Conservation (phyloP, 2,113 vertebrate species). For the Callocephalon fimbriatum region DNA sequence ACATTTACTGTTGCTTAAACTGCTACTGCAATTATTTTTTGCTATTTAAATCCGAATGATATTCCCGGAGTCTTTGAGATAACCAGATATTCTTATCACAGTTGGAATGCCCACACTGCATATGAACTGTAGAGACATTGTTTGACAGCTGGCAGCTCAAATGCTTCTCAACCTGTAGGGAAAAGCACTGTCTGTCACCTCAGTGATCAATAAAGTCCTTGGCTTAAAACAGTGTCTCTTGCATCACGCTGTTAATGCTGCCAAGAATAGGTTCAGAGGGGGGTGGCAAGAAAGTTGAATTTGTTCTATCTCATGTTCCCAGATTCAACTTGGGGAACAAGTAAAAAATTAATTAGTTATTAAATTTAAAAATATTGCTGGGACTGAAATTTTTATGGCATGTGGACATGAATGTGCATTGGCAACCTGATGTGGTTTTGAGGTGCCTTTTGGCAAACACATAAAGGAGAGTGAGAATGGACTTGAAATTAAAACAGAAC, state of each 20-base stretch:
- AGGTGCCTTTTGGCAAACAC: background rate
- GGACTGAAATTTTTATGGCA: background rate
- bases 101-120: background rate
- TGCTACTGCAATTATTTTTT: background rate
- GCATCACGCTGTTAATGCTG: background rate
- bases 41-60: background rate
- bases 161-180: background rate
- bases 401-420: accelerated
- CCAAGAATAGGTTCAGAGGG: background rate
- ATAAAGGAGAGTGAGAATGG: background rate
- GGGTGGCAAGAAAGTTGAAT: background rate
- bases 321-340: background rate
- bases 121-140: background rate
- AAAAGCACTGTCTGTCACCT: background rate
- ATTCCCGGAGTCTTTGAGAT: background rate
- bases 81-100: background rate
- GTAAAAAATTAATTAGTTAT: background rate
- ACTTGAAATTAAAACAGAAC: background rate
- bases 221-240: background rate
- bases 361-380: background rate
- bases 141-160: background rate
- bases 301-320: background rate
- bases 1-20: background rate
- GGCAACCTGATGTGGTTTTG: background rate
- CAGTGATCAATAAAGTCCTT: background rate